phyloP scores from a whole-genome alignment of 30 jellyfish, hydroid and myxozoan species.

The Aurelia aurita region DNA sequence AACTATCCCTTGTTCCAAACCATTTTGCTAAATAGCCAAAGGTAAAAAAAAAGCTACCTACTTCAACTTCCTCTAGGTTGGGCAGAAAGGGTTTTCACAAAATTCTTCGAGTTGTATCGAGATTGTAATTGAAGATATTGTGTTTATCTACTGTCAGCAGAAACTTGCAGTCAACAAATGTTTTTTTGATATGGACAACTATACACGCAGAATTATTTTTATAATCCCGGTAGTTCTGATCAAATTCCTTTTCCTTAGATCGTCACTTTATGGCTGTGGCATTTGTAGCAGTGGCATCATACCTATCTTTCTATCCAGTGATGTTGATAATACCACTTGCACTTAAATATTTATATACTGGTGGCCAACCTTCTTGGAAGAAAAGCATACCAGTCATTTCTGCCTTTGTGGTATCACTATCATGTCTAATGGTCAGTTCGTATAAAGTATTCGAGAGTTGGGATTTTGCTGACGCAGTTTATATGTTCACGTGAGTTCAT shows the following conservation, averaged over 20 bases:
- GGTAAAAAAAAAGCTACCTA: too few species aligned
- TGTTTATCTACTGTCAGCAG: too few species aligned
- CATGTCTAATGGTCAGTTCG: constrained; percentile 28
- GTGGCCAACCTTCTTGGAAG: background rate
- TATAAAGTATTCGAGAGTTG: constrained; percentile 56
- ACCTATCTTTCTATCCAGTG: constrained; percentile 79
- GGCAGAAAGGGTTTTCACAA: too few species aligned
- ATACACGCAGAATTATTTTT: too few species aligned
- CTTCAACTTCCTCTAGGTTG: too few species aligned
- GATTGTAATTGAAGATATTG: too few species aligned
- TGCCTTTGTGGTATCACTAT: constrained; percentile 3
- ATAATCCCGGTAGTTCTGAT: too few species aligned
- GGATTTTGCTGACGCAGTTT: constrained; percentile 70
- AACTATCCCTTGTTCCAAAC: too few species aligned
- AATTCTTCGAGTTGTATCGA: too few species aligned
- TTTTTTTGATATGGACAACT: too few species aligned
- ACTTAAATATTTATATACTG: constrained; percentile 7
- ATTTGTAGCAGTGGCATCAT: constrained; percentile 57
- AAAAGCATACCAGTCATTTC: background rate
- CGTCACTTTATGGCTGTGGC: constrained; percentile 44
- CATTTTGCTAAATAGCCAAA: too few species aligned
- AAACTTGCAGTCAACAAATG: too few species aligned
- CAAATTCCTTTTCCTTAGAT: constrained; percentile 31
- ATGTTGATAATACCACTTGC: constrained; percentile 71
- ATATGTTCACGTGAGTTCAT: constrained; percentile 66